Percentiles rank a stretch among this genome's conserved stretches.
Conservation (phyloP, 2,888 invertebrate genomes). For the Cataglyphis altisquamis region DNA sequence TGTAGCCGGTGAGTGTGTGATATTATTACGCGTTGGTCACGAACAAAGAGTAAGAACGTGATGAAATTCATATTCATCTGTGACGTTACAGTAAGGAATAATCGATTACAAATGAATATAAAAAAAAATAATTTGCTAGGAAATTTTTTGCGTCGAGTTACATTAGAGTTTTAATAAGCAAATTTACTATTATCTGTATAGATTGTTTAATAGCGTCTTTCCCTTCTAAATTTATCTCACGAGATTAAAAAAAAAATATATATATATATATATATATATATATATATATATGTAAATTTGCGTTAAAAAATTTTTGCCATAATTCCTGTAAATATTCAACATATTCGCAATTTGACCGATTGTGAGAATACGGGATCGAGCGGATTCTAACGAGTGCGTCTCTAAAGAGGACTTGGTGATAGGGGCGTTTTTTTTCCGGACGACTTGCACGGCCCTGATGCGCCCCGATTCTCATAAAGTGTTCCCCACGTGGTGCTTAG, state of each 20-base stretch:
- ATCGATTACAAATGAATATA: neutral
- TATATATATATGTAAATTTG: neutral
- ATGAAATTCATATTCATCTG: neutral
- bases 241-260: neutral
- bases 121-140: neutral
- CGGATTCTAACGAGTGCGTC: neutral
- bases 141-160: neutral
- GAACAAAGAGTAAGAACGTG: neutral
- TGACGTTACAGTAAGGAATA: neutral
- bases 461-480: slow-evolving; percentile 80
- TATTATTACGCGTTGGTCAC: slow-evolving; percentile 14
- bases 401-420: slow-evolving; percentile 23
- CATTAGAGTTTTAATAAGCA: slow-evolving; percentile 21
- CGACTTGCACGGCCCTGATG: slow-evolving; percentile 67
- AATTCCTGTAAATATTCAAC: neutral
- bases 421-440: slow-evolving; percentile 32
- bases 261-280: neutral
- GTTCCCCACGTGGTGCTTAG: slow-evolving; percentile 79
- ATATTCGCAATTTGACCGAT: neutral
- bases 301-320: neutral
- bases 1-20: slow-evolving; percentile 44
- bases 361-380: slow-evolving; percentile 12
- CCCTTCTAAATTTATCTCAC: neutral
- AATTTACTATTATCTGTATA: neutral
- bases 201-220: neutral